Conservation (phyloP, 2,888 invertebrate species). For the Nephrotoma flavescens region DNA sequence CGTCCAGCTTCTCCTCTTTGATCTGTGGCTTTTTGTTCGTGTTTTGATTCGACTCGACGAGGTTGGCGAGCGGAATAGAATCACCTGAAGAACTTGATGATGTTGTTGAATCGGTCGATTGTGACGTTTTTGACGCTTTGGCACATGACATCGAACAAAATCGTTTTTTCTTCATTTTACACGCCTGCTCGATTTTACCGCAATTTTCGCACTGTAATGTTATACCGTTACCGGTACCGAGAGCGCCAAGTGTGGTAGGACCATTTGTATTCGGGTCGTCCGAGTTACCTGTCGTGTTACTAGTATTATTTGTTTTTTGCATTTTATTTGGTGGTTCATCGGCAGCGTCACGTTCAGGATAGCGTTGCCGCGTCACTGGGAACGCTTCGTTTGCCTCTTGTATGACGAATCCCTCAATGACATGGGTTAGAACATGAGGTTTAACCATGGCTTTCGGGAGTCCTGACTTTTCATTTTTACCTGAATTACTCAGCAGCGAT, state of each 20-base stretch:
- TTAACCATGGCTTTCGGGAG: conserved; percentile 86
- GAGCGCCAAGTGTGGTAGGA: conserved; percentile 11
- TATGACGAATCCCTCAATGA: conserved; percentile 93
- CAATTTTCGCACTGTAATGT: conserved; percentile 50
- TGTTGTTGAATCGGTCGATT: conserved; percentile 13
- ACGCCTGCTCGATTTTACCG: conserved; percentile 45
- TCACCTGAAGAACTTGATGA: background rate
- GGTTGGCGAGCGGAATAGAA: background rate
- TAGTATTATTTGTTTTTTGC: conserved; percentile 14
- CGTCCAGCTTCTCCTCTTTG: background rate
- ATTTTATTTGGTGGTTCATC: conserved; percentile 68
- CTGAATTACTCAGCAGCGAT: conserved; percentile 16
- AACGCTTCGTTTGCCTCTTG: conserved; percentile 89
- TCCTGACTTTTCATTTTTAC: conserved; percentile 31
- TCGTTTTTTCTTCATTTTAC: conserved; percentile 58
- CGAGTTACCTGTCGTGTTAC: conserved; percentile 20
- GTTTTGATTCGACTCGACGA: background rate
- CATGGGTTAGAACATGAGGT: conserved; percentile 88
- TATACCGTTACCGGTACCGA: conserved; percentile 20
- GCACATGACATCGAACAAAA: conserved; percentile 64
- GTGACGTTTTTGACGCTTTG: conserved; percentile 29
- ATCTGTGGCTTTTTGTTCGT: conserved; percentile 1
- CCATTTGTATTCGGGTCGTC: conserved; percentile 17
- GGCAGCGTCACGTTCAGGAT: conserved; percentile 41
- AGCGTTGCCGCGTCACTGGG: conserved; percentile 52